phyloP scores from a whole-genome alignment of 2,797 vertebrate genomes.

The Hydrocynus forskahlii region DNA sequence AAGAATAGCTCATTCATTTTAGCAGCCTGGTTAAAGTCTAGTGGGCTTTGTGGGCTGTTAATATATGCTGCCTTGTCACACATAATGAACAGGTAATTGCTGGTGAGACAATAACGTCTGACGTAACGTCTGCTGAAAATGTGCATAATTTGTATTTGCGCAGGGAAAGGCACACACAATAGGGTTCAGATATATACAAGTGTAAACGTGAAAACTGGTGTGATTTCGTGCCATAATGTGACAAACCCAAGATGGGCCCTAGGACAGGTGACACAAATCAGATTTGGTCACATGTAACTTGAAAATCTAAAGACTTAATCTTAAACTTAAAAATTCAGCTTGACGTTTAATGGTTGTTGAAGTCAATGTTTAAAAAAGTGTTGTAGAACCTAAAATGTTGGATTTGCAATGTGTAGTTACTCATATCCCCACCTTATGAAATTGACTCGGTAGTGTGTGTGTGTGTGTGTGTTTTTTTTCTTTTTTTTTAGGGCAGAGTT shows the following conservation, averaged over 20 bases:
- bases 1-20: constrained; percentile 10
- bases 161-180: background rate
- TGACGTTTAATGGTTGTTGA: too few relatives aligned
- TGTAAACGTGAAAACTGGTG: background rate
- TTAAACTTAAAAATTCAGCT: too few relatives aligned
- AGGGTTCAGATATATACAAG: background rate
- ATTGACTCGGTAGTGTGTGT: background rate
- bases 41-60: background rate
- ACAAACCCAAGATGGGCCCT: background rate
- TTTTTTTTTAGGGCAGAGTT: constrained; percentile 6
- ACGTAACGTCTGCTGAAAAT: background rate
- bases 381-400: background rate
- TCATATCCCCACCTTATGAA: background rate
- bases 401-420: background rate
- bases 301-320: too few relatives aligned
- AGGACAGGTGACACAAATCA: too few relatives aligned
- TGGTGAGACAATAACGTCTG: background rate
- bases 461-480: too few relatives aligned
- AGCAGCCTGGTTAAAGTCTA: background rate
- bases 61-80: background rate
- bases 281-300: too few relatives aligned
- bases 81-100: background rate
- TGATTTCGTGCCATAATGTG: background rate
- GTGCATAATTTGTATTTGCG: background rate
- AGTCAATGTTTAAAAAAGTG: background rate